Percentiles rank a stretch among this genome's conserved stretches.
Conservation (phyloP, 2,113 vertebrate species). For the Salminus brasiliensis region DNA sequence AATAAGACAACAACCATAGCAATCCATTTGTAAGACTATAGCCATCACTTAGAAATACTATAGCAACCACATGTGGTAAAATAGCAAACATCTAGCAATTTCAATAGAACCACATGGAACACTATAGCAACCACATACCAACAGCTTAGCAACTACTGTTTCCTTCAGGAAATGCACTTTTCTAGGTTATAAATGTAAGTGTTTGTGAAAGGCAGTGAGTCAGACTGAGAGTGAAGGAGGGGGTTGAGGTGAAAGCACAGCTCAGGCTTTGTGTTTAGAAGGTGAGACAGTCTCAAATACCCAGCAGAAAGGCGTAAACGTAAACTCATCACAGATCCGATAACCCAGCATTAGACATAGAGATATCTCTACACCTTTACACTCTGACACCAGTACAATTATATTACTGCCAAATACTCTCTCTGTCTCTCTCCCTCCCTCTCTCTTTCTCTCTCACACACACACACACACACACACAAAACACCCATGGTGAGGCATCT, state of each 20-base stretch:
- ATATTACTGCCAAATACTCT: not conserved
- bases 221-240: not conserved
- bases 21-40: too few species aligned
- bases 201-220: not conserved
- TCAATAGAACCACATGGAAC: too few species aligned
- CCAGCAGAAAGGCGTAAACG: not conserved
- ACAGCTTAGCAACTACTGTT: too few species aligned
- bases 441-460: not conserved
- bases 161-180: too few species aligned
- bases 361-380: not conserved
- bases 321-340: not conserved
- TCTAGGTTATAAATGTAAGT: too few species aligned
- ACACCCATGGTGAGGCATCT: not conserved
- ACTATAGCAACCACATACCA: too few species aligned
- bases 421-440: not conserved
- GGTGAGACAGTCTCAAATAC: not conserved
- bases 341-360: not conserved
- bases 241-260: not conserved
- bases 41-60: too few species aligned
- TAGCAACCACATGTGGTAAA: too few species aligned
- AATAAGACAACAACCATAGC: too few species aligned
- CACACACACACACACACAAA: not conserved
- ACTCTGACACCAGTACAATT: not conserved
- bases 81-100: too few species aligned
- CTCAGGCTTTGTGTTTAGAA: not conserved